Percentiles rank a stretch among this genome's conserved stretches.
Conservation (phyloP, 2,797 vertebrate genomes). For the Anguilla obscura region DNA sequence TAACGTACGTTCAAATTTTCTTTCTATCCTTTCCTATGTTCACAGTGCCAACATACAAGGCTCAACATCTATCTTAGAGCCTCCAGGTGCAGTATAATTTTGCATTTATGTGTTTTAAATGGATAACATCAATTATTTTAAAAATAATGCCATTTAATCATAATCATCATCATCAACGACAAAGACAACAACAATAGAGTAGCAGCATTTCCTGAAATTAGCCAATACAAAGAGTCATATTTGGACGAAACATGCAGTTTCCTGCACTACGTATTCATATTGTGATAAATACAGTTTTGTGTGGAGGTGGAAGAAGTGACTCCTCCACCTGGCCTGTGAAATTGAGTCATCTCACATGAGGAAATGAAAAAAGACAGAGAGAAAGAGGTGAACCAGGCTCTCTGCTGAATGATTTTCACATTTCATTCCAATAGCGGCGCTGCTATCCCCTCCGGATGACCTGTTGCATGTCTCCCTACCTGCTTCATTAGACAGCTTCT, state of each 20-base stretch:
- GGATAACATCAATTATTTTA: background rate
- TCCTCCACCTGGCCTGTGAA: background rate
- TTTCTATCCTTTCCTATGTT: background rate
- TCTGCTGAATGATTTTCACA: slow-evolving; percentile 54
- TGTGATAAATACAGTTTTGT: too few relatives aligned
- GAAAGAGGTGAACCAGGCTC: slow-evolving; percentile 35
- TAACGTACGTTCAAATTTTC: background rate
- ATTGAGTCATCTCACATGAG: background rate
- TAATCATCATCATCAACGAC: background rate
- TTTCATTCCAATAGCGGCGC: slow-evolving; percentile 44
- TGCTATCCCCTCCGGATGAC: slow-evolving; percentile 55
- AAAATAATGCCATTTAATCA: background rate
- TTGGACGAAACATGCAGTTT: background rate
- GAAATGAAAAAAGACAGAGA: slow-evolving; percentile 27
- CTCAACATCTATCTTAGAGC: background rate
- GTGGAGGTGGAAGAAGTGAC: slow-evolving; percentile 15
- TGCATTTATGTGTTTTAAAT: background rate
- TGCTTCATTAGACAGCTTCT: slow-evolving; percentile 59
- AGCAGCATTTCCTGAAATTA: background rate
- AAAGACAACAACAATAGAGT: background rate
- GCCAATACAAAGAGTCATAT: background rate
- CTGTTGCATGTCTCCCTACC: slow-evolving; percentile 52
- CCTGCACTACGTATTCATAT: background rate
- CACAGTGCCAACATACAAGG: background rate
- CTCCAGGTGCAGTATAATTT: background rate